Evolutionary conservation across 2,797 vertebrate species (phyloP).

Genomic region (Syngnathus rostellatus): DNA sequence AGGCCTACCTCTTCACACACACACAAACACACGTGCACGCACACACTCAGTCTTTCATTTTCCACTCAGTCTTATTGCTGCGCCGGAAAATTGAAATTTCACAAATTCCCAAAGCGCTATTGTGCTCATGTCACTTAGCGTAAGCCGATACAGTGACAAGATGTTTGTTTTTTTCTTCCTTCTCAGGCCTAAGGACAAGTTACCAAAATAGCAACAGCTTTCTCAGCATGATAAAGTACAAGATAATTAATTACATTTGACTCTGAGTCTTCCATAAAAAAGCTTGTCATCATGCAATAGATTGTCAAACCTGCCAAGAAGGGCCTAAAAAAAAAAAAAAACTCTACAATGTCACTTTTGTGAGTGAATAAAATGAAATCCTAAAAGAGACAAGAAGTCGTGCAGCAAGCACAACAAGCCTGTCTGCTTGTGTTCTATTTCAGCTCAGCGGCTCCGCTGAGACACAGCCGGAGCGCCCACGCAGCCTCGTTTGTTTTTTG

Average conservation of each 20-base stretch:
- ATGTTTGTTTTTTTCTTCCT: neutral
- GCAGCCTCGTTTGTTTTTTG: neutral
- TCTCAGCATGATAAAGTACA: neutral
- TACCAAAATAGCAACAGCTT: neutral
- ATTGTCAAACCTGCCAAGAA: neutral
- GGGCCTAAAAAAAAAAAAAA: neutral
- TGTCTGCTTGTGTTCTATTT: constrained; percentile 11
- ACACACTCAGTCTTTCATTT: neutral
- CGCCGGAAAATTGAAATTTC: neutral
- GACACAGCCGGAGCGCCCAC: constrained; percentile 1
- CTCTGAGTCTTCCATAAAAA: no score
- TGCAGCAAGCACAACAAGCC: neutral
- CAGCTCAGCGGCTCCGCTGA: neutral
- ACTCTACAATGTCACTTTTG: neutral
- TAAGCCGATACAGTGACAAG: neutral
- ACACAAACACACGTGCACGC: neutral
- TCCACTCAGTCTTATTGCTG: neutral
- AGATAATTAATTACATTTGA: no score
- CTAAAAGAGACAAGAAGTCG: neutral
- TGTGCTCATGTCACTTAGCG: neutral
- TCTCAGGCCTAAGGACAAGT: neutral
- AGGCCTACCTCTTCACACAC: neutral
- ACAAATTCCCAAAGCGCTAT: neutral
- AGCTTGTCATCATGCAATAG: neutral
- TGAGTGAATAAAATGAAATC: neutral